Evolutionary conservation across 1,140 invertebrate genomes (phyloP).

Genomic region (Drosophila serrata): DNA sequence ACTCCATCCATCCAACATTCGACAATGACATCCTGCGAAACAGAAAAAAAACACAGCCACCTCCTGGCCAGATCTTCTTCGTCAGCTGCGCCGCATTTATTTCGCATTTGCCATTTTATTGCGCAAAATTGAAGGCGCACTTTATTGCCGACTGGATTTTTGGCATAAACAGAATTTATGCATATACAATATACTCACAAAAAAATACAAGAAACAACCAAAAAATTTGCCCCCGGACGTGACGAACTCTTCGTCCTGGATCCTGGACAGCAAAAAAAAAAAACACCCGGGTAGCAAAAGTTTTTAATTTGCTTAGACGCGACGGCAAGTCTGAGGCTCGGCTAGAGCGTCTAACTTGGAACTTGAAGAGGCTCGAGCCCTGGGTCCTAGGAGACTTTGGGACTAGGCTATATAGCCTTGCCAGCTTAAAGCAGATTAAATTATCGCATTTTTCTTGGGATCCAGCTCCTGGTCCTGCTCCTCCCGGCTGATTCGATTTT

Average conservation of each 20-base stretch:
- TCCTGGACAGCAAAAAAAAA: not conserved
- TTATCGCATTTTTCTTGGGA: conserved; percentile 49
- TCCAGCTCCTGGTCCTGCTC: not conserved
- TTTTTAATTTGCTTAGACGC: conserved; percentile 65
- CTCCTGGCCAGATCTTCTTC: conserved; percentile 26
- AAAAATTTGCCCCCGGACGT: conserved; percentile 25
- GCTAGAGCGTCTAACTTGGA: conserved; percentile 10
- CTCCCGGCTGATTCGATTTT: conserved; percentile 45
- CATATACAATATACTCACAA: conserved; percentile 53
- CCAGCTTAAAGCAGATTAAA: conserved; percentile 57
- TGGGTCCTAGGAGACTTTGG: conserved; percentile 27
- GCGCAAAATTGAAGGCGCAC: conserved; percentile 66
- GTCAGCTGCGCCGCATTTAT: conserved; percentile 60
- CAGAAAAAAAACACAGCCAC: too few relatives aligned
- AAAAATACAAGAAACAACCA: not conserved
- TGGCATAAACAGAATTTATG: conserved; percentile 65
- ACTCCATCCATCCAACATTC: conserved; percentile 43
- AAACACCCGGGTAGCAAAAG: conserved; percentile 39
- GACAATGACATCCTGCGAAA: conserved; percentile 9
- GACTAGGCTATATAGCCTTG: conserved; percentile 5
- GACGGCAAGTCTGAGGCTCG: conserved; percentile 31
- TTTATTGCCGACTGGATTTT: conserved; percentile 71
- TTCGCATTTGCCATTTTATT: conserved; percentile 65
- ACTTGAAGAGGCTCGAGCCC: conserved; percentile 1
- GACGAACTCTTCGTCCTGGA: conserved; percentile 4